Conservation (phyloP, 2,888 invertebrate species). For the Celastrina argiolus region DNA sequence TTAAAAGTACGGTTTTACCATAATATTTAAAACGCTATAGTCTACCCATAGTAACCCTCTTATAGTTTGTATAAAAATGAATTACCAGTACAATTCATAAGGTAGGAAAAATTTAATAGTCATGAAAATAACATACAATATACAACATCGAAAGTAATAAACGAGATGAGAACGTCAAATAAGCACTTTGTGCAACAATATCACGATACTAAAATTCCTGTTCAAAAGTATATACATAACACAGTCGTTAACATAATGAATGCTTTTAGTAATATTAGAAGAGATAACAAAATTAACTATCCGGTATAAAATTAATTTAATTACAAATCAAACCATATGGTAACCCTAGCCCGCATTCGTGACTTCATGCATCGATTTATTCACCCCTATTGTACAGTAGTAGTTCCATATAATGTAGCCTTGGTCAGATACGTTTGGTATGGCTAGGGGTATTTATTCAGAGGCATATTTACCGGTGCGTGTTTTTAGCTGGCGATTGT, state of each 20-base stretch:
- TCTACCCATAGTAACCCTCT: no score
- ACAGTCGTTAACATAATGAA: background rate
- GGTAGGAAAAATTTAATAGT: no score
- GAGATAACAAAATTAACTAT: background rate
- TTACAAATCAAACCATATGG: constrained; percentile 3
- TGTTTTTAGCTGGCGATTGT: constrained; percentile 64
- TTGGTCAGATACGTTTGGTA: background rate
- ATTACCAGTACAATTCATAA: no score
- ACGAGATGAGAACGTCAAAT: no score
- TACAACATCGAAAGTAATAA: no score
- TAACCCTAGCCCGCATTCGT: background rate
- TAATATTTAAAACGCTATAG: no score
- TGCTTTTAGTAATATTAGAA: background rate
- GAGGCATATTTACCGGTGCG: constrained; percentile 51
- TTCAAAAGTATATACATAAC: background rate
- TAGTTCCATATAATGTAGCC: background rate
- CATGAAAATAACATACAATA: no score
- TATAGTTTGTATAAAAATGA: no score
- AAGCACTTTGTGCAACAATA: background rate
- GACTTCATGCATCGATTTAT: background rate
- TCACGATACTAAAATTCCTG: background rate
- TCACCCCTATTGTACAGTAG: background rate
- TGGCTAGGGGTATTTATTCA: background rate
- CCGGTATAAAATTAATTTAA: background rate
- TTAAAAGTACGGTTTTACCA: no score